Evolutionary conservation across 2,888 invertebrate species (phyloP), one percentile per base, ranked within the genome.

Genomic region (Ethmia dodecea): DNA sequence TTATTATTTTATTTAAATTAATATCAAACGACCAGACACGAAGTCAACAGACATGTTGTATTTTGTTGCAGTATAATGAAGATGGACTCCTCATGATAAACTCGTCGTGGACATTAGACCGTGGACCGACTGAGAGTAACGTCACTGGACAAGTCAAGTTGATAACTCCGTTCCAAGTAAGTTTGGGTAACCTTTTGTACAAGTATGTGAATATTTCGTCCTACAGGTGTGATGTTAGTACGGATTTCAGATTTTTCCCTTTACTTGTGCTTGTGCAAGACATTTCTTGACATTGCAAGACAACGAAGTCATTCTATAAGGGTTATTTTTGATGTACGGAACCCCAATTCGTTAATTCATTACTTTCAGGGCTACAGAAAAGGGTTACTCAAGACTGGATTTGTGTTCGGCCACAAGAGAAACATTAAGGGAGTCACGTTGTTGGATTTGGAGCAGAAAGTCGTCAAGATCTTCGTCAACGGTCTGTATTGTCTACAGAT

Each of bases 351-450:
- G n/a, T n/a, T n/a, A n/a, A n/a, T n/a, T n/a, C n/a, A 10, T n/a
- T 25, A 12, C 11, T 62, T 52, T 38, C 74, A 89, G 74, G 92
- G 91, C 6, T 93, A 93, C 55, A 88, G 75, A 22, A 90, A 88
- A 49, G 93, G 93, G 1, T 88, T 90, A 13, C 70, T 94, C 24
- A 88, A 89, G 10, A 92, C 93, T 1, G 89, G 90, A 46, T 87
- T 94, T 37, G 86, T 89, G 22, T 60, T 92, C 0, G 89, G 89
- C 6, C 88, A 91, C 32, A 88, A 90, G 39, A 88, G 89, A 46
- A 88, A 90, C 46, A 86, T 94, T 26, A 77, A 89, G 38, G 94
- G 94, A 1, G 88, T 90, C 2, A 92, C 93, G 0, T 90, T 90
- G 40, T 65, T 94, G 22, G 91, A 92, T 44, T 72, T 94, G 13